phyloP scores from a whole-genome alignment of 2,113 vertebrate species.

The Sylvicapra grimmia region DNA sequence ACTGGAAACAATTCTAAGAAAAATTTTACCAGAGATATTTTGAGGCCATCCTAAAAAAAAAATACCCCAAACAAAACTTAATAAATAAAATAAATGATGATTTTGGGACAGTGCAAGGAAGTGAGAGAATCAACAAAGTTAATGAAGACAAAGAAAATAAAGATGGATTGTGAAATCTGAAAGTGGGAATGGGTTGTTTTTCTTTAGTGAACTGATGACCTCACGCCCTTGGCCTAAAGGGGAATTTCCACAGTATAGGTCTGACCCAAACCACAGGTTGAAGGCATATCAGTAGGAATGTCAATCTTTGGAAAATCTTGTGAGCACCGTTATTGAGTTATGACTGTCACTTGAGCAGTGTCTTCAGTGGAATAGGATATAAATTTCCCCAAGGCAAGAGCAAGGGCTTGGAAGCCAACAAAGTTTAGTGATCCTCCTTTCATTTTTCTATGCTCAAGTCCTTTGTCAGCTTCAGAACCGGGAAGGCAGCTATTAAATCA shows the following conservation, averaged over 20 bases:
- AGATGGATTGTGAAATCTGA: neutral
- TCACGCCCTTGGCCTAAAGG: neutral
- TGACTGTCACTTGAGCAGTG: constrained; percentile 34
- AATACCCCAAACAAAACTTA: neutral
- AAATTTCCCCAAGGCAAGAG: constrained; percentile 50
- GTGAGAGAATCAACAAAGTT: neutral
- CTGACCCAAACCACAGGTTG: constrained; percentile 12
- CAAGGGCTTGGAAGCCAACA: constrained; percentile 27
- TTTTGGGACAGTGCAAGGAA: neutral
- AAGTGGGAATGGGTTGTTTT: neutral
- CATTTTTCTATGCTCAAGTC: constrained; percentile 42
- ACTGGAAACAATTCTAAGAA: neutral
- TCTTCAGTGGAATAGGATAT: constrained; percentile 39
- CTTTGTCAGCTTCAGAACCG: constrained; percentile 63
- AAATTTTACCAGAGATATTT: neutral
- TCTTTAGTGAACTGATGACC: neutral
- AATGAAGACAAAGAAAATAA: neutral
- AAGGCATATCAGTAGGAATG: constrained; percentile 27
- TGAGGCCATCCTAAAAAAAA: neutral
- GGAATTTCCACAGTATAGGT: neutral
- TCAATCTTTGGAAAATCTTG: constrained; percentile 33
- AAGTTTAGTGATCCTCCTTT: constrained; percentile 56
- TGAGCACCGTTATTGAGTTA: constrained; percentile 49
- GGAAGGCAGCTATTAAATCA: constrained; percentile 63
- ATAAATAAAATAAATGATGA: neutral